A percentile compares a stretch with the other conserved stretches of the same genome.
These are phyloP conservation scores for Myocastor coypus DNA, from an alignment of 2,113 vertebrate genomes.

Conservation along the genomic window DNA sequence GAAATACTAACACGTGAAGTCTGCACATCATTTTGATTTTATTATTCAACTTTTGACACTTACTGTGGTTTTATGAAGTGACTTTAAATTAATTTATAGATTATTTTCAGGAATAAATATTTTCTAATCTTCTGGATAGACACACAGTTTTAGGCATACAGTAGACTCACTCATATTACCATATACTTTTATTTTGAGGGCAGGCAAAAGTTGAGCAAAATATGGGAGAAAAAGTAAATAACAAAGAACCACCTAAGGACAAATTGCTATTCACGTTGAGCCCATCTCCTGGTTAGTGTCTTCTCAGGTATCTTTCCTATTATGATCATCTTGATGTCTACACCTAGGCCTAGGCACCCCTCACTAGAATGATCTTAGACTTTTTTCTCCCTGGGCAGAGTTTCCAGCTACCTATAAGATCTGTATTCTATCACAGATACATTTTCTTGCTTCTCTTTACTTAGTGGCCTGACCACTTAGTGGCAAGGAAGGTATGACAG, in stretches of 20 bases:
- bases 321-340: neutral
- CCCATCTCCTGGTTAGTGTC: neutral
- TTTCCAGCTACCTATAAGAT: neutral
- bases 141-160: neutral
- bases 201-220: conserved; percentile 1
- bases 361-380: neutral
- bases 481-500: neutral
- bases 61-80: neutral
- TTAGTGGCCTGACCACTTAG: neutral
- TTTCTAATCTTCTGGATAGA: neutral
- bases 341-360: neutral
- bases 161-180: neutral
- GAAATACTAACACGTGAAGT: neutral
- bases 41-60: neutral
- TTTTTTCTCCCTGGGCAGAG: neutral
- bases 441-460: neutral
- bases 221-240: neutral
- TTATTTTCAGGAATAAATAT: neutral
- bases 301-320: neutral
- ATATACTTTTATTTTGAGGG: neutral
- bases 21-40: neutral
- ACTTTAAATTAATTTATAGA: neutral
- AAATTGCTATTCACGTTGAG: neutral
- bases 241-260: neutral
- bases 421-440: neutral